phyloP scores from a whole-genome alignment of 2,113 vertebrate species.

The Petrocephalus microphthalmus region DNA sequence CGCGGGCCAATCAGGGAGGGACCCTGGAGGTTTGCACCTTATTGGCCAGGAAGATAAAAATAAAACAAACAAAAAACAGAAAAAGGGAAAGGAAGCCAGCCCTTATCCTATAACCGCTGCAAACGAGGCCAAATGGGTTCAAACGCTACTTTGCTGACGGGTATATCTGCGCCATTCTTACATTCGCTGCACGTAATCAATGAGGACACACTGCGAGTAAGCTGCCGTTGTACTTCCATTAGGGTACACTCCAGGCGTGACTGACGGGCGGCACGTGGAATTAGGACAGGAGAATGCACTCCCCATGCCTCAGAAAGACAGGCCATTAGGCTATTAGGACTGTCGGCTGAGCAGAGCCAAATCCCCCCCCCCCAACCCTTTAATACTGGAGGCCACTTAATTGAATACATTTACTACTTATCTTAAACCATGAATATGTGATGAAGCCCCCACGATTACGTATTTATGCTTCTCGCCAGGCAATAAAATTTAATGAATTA shows the following conservation, averaged over 20 bases:
- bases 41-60: background rate
- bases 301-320: constrained; percentile 56
- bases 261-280: constrained; percentile 38
- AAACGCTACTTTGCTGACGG: background rate
- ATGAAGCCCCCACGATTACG: constrained; percentile 98
- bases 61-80: background rate
- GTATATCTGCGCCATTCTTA: background rate
- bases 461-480: constrained; percentile 96
- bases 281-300: constrained; percentile 45
- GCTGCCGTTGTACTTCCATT: constrained; percentile 45
- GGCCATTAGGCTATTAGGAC: constrained; percentile 83
- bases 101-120: background rate
- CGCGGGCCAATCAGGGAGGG: background rate
- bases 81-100: background rate
- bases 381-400: constrained; percentile 84
- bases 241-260: constrained; percentile 32
- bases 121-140: background rate
- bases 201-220: constrained; percentile 36
- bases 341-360: constrained; percentile 93
- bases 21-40: background rate
- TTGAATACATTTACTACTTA: constrained; percentile 99
- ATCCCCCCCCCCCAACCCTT: constrained; percentile 60
- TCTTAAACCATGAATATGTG: constrained; percentile 99
- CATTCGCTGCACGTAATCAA: constrained; percentile 31
- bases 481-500: constrained; percentile 99